A percentile compares a stretch with the other conserved stretches of the same genome.
phyloP scores from a whole-genome alignment of 2,888 invertebrate genomes.

The Spilosoma lubricipeda region DNA sequence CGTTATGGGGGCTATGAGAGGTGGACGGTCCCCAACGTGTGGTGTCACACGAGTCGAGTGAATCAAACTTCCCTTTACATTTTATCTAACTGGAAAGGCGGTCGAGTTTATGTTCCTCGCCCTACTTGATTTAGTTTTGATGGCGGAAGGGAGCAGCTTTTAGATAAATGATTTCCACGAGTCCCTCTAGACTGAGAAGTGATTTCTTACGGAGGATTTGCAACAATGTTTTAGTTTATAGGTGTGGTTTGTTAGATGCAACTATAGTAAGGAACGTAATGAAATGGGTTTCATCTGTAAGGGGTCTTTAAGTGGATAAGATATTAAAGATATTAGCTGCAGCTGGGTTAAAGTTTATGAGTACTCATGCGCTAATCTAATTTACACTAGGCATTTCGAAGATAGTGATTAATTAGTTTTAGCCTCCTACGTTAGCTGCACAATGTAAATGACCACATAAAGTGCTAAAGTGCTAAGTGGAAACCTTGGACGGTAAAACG shows the following conservation, averaged over 20 bases:
- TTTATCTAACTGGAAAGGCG: constrained; percentile 84
- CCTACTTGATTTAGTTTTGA: constrained; percentile 85
- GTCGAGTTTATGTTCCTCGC: constrained; percentile 82
- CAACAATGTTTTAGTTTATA: constrained; percentile 80
- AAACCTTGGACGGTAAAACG: too few relatives aligned
- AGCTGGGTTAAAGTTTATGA: constrained; percentile 52
- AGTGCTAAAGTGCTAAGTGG: too few relatives aligned
- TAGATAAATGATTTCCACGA: constrained; percentile 80
- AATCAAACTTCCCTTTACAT: constrained; percentile 84
- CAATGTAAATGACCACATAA: too few relatives aligned
- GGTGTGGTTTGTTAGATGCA: constrained; percentile 69
- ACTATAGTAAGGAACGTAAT: constrained; percentile 72
- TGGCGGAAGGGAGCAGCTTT: constrained; percentile 82
- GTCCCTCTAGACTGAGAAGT: constrained; percentile 53
- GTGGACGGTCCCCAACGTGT: constrained; percentile 64
- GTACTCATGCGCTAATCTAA: constrained; percentile 38
- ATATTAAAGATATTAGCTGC: constrained; percentile 61
- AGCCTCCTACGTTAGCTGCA: background rate
- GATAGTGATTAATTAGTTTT: constrained; percentile 22
- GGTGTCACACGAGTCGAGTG: constrained; percentile 75
- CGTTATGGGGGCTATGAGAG: constrained; percentile 70
- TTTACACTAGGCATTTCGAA: constrained; percentile 36
- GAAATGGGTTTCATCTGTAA: constrained; percentile 73
- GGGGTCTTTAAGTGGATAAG: constrained; percentile 76
- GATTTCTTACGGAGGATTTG: constrained; percentile 67